Evolutionary conservation across 2,888 invertebrate genomes (phyloP), one percentile per base, ranked within the genome.

Genomic region (Sepiola atlantica): DNA sequence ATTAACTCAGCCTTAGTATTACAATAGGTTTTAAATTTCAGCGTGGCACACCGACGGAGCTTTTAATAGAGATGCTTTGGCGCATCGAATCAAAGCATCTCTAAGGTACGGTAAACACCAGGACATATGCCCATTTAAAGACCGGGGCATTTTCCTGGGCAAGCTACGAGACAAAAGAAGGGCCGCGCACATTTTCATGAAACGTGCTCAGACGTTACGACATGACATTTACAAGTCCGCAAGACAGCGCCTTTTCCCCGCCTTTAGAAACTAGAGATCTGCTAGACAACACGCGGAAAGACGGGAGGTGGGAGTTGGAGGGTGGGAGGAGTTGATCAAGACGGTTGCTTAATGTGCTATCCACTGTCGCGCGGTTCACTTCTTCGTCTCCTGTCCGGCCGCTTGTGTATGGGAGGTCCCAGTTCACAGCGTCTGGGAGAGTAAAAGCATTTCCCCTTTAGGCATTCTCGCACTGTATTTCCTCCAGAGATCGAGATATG

Each of bases 331-430:
- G 45, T 45, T 45, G 45, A 45, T 45, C 45, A 45, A 77, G 14
- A 4, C n/a, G 77, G 16, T 77, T 32, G 77, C 77, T 16, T 16
- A 77, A n/a, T 77, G n/a, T 32, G 77, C 16, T 77, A n/a, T 77
- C 77, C 2, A 77, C 32, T 77, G 77, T n/a, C 8, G 45, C 45
- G 45, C 77, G n/a, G n/a, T 16, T n/a, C n/a, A n/a, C 32, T 77
- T 77, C n/a, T 32, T 32, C 32, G 12, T 77, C 16, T 45, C 45
- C 45, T 77, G 77, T 77, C 77, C 16, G 77, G 18, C 8, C 77
- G n/a, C n/a, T 77, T 77, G 77, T 77, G n/a, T 77, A n/a, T n/a
- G 77, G 77, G n/a, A n/a, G 77, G 77, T 77, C 77, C 77, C 77
- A 77, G 77, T 77, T 77, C 77, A 77, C 32, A 32, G n/a, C 18